Conservation (phyloP, 2,113 vertebrate species). For the Eira barbara region DNA sequence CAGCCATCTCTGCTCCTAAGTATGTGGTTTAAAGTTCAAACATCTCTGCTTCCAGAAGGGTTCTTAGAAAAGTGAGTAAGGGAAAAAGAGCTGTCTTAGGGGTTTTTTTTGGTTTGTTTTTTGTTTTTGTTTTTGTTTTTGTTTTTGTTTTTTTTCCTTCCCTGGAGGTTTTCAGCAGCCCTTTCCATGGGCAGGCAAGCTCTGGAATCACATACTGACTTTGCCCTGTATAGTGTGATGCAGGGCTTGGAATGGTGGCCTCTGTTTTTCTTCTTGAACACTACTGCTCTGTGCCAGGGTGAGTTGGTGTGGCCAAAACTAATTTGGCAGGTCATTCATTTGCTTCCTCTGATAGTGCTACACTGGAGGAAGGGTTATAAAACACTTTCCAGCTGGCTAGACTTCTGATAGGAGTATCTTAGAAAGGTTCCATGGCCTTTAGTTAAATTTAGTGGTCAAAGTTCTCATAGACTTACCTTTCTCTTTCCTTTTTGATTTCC, state of each 20-base stretch:
- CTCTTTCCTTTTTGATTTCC: constrained; percentile 35
- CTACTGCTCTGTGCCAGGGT: neutral
- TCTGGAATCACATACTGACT: constrained; percentile 1
- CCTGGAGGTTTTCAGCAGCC: neutral
- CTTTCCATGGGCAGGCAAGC: neutral
- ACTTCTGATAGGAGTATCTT: constrained; percentile 57
- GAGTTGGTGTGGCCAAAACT: constrained; percentile 49
- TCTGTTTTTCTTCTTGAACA: constrained; percentile 53
- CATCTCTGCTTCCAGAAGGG: neutral
- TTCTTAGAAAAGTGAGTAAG: neutral
- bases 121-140: no score
- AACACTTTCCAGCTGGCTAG: constrained; percentile 67
- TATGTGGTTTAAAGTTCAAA: neutral
- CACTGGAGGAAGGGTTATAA: constrained; percentile 47
- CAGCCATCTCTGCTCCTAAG: neutral
- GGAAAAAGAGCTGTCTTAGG: neutral
- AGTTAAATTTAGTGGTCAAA: constrained; percentile 41
- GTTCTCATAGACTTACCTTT: constrained; percentile 47
- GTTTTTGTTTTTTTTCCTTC: neutral
- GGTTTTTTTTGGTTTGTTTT: neutral
- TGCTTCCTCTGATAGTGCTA: constrained; percentile 70
- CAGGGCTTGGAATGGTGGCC: constrained; percentile 38
- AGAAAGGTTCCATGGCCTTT: constrained; percentile 24
- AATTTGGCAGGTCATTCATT: constrained; percentile 59
- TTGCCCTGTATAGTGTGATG: neutral